Evolutionary conservation across 2,888 invertebrate genomes (phyloP), one percentile per base, ranked within the genome.

Genomic region (Papilio elwesi): DNA sequence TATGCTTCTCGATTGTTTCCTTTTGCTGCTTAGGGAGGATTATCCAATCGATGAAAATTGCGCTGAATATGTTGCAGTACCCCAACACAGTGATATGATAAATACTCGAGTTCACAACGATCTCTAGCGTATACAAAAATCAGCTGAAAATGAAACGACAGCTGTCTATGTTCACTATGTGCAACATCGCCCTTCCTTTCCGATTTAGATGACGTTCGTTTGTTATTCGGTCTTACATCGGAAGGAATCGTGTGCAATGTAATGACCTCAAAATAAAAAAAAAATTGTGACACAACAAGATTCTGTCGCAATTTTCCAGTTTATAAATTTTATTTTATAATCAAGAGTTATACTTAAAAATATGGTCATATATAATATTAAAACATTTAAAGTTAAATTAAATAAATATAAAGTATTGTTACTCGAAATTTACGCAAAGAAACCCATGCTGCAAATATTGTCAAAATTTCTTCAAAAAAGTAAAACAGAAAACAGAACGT

Each of bases 131-230:
- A 93, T 90, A 94, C 93, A 94, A 92, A 92, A 92, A 93, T 94
- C 94, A 93, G 94, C 93, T 94, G 94, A 91, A 94, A 89, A 89
- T 87, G 88, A 90, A 89, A 85, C 94, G 94, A 92, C 94, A 93
- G 91, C 92, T 95, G 88, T 94, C 91, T 90, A 89, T 87, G 86
- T 88, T 87, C 71, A 83, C 82, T 85, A 85, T 75, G 75, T 79
- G 80, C 79, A 85, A 83, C 86, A 87, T 87, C 85, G 86, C 87
- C 86, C 86, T 86, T 83, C 82, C 80, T 87, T 83, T 85, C 79
- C 85, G 85, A 87, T 90, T 88, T 86, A 83, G 81, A 83, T 88
- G 86, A 88, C 88, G 86, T 89, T 89, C 87, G 88, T 86, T 82
- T 83, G 78, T 82, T 79, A 81, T 85, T 88, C 90, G 87, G 86